A percentile compares a stretch with the other conserved stretches of the same genome.
These are phyloP conservation scores for Cavia porcellus DNA, from an alignment of 2,113 vertebrate genomes.

Conservation along the genomic window DNA sequence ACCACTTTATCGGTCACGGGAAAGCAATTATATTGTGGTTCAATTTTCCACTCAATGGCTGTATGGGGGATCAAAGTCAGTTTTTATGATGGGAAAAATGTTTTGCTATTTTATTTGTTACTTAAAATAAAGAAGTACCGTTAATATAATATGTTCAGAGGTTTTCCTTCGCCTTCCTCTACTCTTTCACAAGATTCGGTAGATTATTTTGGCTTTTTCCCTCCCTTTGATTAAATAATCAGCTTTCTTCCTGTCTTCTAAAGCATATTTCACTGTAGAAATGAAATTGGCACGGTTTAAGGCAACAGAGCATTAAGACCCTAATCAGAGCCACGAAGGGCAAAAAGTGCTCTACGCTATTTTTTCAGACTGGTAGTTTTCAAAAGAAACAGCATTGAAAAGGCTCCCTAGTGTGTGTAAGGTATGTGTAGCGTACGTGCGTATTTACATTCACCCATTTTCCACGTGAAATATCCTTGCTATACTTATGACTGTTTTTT, in stretches of 20 bases:
- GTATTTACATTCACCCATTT: neutral
- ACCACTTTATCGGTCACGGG: conserved; percentile 94
- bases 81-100: conserved; percentile 89
- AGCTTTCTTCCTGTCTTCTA: conserved; percentile 79
- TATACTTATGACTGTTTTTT: neutral
- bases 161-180: conserved; percentile 44
- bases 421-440: accelerated
- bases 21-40: conserved; percentile 95
- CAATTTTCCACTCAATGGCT: conserved; percentile 94
- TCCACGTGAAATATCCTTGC: conserved; percentile 5
- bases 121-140: conserved; percentile 87
- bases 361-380: conserved; percentile 33
- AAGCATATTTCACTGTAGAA: conserved; percentile 82
- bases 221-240: conserved; percentile 86
- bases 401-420: neutral
- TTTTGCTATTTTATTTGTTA: conserved; percentile 89
- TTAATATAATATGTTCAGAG: conserved; percentile 68
- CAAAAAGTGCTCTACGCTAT: conserved; percentile 66
- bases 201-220: conserved; percentile 82
- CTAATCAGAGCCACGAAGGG: conserved; percentile 81
- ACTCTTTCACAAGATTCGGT: conserved; percentile 75
- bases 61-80: conserved; percentile 93
- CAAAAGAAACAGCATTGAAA: conserved; percentile 41
- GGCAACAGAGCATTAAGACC: conserved; percentile 83
- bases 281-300: conserved; percentile 87